Conservation (phyloP, 2,113 vertebrate species). For the Piaya cayana region DNA sequence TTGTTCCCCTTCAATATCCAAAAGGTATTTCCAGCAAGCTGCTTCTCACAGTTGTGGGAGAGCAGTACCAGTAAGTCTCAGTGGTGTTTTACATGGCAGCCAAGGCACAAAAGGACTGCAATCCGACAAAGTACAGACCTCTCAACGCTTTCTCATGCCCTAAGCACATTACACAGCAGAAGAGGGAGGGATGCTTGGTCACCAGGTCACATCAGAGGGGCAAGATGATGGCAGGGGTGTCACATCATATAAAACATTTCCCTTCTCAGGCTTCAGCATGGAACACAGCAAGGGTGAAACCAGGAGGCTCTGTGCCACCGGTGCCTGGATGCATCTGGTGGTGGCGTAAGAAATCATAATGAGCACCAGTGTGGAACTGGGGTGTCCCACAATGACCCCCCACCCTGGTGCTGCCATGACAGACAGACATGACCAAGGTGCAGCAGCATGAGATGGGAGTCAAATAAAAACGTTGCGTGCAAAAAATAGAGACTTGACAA, state of each 20-base stretch:
- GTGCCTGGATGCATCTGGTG: neutral
- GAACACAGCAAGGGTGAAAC: neutral
- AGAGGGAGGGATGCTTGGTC: neutral
- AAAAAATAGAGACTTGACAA: neutral
- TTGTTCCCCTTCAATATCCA: neutral
- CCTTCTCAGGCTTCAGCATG: neutral
- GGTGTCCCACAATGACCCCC: fast-evolving
- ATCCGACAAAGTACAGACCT: neutral
- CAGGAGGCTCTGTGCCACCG: neutral
- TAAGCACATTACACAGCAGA: neutral
- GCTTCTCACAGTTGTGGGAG: neutral
- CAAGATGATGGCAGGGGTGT: fast-evolving
- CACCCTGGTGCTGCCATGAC: fast-evolving
- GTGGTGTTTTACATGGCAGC: neutral
- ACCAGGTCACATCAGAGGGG: neutral
- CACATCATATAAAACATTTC: neutral
- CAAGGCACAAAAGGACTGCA: neutral
- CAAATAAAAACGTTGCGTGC: neutral
- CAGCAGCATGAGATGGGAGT: neutral
- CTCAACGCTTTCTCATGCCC: neutral
- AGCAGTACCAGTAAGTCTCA: fast-evolving
- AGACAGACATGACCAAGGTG: neutral
- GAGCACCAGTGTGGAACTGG: neutral
- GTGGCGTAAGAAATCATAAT: neutral
- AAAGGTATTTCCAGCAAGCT: slow-evolving; percentile 2